These are phyloP conservation scores for Gastrophysa polygoni DNA, from an alignment of 2,888 invertebrate genomes.

Conservation along the genomic window DNA sequence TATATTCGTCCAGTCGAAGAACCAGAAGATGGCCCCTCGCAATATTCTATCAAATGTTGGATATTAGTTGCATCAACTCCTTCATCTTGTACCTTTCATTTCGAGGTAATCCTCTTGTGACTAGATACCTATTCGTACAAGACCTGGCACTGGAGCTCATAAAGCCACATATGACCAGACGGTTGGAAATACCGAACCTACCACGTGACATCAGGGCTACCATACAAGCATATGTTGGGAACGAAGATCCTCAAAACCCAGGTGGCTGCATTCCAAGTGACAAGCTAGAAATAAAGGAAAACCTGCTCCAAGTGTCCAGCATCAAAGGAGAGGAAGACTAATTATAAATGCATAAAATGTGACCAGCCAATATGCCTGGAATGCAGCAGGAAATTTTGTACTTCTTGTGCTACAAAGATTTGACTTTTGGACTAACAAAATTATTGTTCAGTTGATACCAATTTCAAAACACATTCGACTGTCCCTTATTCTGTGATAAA, in stretches of 20 bases:
- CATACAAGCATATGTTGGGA: not conserved
- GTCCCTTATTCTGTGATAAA: too few relatives aligned
- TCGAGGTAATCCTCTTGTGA: slow-evolving; percentile 13
- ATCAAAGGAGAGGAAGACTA: slow-evolving; percentile 16
- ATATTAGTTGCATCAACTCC: slow-evolving; percentile 27
- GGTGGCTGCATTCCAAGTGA: slow-evolving; percentile 8
- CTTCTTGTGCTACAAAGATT: too few relatives aligned
- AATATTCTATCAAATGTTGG: slow-evolving; percentile 35
- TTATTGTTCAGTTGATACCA: too few relatives aligned
- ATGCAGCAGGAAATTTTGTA: not conserved
- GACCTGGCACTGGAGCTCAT: slow-evolving; percentile 3
- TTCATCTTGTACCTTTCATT: slow-evolving; percentile 21
- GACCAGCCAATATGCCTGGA: slow-evolving; percentile 9
- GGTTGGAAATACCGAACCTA: not conserved
- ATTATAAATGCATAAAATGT: slow-evolving; percentile 7
- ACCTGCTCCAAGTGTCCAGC: slow-evolving; percentile 15
- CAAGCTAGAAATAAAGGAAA: slow-evolving; percentile 11
- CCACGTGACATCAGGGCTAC: slow-evolving; percentile 1
- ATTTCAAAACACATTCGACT: too few relatives aligned
- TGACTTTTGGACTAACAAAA: too few relatives aligned
- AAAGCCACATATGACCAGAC: too few relatives aligned
- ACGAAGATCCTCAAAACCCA: not conserved
- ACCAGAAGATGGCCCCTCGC: slow-evolving; percentile 32
- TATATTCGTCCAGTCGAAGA: not conserved
- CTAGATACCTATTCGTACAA: slow-evolving; percentile 11